These are phyloP conservation scores for Panulirus ornatus DNA, from an alignment of 1,140 invertebrate genomes.

Conservation along the genomic window DNA sequence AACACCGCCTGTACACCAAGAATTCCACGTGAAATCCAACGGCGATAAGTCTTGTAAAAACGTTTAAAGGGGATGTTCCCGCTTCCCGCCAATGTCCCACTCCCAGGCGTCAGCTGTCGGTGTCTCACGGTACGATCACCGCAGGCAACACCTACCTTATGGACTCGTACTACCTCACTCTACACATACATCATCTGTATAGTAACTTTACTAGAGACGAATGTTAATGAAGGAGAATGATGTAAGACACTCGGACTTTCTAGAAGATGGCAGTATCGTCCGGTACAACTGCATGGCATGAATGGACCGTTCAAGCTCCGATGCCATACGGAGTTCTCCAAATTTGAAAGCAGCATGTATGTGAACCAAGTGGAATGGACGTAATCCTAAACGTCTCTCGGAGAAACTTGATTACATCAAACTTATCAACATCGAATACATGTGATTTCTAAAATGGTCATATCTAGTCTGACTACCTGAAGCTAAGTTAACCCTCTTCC, in stretches of 20 bases:
- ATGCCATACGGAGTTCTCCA: background rate
- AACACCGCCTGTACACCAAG: too few species aligned
- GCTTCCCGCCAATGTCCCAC: background rate
- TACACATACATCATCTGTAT: too few species aligned
- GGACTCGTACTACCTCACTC: background rate
- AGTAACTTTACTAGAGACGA: too few species aligned
- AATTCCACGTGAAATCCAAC: slow-evolving; percentile 3
- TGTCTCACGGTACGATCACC: background rate
- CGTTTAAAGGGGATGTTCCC: slow-evolving; percentile 14
- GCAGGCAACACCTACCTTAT: background rate
- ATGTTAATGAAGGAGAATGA: background rate
- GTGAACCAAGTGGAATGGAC: too few species aligned
- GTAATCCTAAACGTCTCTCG: too few species aligned
- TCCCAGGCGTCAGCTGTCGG: background rate
- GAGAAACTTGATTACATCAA: too few species aligned
- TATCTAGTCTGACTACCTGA: too few species aligned
- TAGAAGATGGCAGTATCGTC: background rate
- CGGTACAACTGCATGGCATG: background rate
- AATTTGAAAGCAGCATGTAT: too few species aligned
- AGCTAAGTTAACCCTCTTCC: too few species aligned
- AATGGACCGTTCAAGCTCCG: background rate
- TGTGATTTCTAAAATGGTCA: too few species aligned
- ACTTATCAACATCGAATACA: too few species aligned
- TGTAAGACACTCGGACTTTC: background rate
- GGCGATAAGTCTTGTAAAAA: slow-evolving; percentile 22